Evolutionary conservation across 2,797 vertebrate species (phyloP).

Genomic region (Avahi laniger): DNA sequence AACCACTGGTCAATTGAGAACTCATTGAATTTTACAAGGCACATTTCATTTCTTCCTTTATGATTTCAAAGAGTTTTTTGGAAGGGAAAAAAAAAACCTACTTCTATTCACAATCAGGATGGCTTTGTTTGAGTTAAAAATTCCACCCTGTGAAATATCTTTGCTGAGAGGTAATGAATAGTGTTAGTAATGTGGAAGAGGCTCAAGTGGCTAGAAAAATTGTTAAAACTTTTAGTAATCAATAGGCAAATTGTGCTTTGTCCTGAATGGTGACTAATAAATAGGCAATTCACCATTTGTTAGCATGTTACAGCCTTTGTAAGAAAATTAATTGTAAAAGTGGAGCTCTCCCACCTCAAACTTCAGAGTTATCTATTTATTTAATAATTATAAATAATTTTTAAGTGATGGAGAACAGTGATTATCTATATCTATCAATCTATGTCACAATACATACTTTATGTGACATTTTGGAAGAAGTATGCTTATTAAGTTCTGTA

Average conservation of each 20-base stretch:
- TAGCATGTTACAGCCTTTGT: slow-evolving; percentile 9
- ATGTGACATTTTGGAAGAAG: background rate
- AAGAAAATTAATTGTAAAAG: slow-evolving; percentile 54
- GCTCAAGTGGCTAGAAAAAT: slow-evolving; percentile 53
- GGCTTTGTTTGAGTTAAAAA: slow-evolving; percentile 71
- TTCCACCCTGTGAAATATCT: slow-evolving; percentile 59
- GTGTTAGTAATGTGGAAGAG: slow-evolving; percentile 57
- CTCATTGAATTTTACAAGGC: slow-evolving; percentile 69
- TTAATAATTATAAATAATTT: background rate
- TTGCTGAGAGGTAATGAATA: slow-evolving; percentile 58
- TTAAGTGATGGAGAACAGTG: background rate
- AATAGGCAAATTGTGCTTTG: slow-evolving; percentile 61
- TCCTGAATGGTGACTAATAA: slow-evolving; percentile 58
- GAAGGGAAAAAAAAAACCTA: background rate
- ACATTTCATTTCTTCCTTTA: slow-evolving; percentile 68
- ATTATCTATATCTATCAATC: background rate
- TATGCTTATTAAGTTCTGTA: background rate
- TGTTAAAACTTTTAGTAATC: slow-evolving; percentile 59
- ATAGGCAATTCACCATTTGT: slow-evolving; percentile 54
- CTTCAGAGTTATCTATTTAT: background rate
- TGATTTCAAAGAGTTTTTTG: slow-evolving; percentile 56
- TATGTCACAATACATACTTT: background rate
- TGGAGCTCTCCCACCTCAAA: background rate
- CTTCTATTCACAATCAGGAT: slow-evolving; percentile 74
- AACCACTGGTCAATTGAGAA: slow-evolving; percentile 68